Evolutionary conservation across 2,888 invertebrate species (phyloP).

Genomic region (Camponotus fellah): DNA sequence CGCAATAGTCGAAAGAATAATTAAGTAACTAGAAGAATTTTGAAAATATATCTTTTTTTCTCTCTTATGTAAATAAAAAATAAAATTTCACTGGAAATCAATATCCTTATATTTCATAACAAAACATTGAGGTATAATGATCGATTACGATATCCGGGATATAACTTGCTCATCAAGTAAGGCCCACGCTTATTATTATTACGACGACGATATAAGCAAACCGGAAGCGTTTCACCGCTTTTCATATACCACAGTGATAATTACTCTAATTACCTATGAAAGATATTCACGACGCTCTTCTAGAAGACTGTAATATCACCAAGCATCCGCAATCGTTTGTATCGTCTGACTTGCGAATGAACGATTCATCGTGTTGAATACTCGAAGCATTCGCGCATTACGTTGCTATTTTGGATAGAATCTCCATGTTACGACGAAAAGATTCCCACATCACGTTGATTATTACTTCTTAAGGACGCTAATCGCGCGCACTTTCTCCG

Average conservation of each 20-base stretch:
- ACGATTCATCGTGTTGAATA: conserved; percentile 17
- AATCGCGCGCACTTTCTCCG: conserved; percentile 19
- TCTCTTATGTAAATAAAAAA: no score
- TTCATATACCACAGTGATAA: conserved; percentile 83
- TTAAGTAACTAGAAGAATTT: no score
- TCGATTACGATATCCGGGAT: background rate
- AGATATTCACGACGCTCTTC: conserved; percentile 73
- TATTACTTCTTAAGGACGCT: conserved; percentile 11
- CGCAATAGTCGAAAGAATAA: no score
- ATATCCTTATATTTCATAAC: no score
- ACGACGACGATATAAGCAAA: conserved; percentile 65
- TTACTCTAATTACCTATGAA: conserved; percentile 79
- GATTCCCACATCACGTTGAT: conserved; percentile 14
- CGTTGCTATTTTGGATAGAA: conserved; percentile 7
- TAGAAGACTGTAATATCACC: conserved; percentile 59
- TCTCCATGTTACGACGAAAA: background rate
- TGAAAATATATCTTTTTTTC: no score
- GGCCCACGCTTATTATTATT: conserved; percentile 39
- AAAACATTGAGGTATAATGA: background rate
- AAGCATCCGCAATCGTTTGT: conserved; percentile 8
- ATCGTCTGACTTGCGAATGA: conserved; percentile 24
- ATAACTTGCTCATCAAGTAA: conserved; percentile 51
- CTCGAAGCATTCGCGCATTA: conserved; percentile 1
- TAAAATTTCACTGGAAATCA: no score
- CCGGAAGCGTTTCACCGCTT: conserved; percentile 85